Evolutionary conservation across 2,113 vertebrate species (phyloP).

Genomic region (Epinephelus fuscoguttatus): DNA sequence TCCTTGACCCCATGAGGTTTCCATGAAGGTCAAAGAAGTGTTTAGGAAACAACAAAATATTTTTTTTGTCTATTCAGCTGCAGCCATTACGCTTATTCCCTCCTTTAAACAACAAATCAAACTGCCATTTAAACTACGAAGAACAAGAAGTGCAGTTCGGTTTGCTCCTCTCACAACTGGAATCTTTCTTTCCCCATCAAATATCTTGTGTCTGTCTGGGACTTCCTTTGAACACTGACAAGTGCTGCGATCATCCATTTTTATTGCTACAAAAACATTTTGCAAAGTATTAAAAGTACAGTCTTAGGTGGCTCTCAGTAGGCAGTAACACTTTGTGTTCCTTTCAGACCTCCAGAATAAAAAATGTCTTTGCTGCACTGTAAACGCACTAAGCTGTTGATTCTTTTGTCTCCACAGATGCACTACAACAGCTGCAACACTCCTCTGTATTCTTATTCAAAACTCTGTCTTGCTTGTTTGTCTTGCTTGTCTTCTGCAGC

Average conservation of each 20-base stretch:
- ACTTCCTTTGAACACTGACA: not conserved
- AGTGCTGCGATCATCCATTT: not conserved
- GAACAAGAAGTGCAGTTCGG: not conserved
- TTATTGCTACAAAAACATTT: not conserved
- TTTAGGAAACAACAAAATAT: too few species aligned
- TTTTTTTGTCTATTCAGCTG: too few species aligned
- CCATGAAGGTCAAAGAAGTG: too few species aligned
- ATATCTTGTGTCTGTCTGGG: not conserved
- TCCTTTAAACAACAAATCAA: conserved; percentile 11
- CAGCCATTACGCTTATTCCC: not conserved
- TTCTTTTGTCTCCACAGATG: not conserved
- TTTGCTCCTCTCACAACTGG: not conserved
- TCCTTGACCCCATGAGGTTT: too few species aligned
- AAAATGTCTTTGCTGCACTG: not conserved
- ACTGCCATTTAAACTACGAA: not conserved
- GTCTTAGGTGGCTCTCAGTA: not conserved
- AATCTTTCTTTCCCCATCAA: not conserved
- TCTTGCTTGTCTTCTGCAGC: not conserved
- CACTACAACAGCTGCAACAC: too few species aligned
- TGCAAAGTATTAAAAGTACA: not conserved
- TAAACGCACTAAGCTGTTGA: not conserved
- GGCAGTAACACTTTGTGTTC: not conserved
- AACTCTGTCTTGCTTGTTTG: not conserved
- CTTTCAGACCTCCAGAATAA: not conserved
- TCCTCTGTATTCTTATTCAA: too few species aligned